Evolutionary conservation across 2,797 vertebrate species (phyloP).

Genomic region (Taeniopygia guttata): DNA sequence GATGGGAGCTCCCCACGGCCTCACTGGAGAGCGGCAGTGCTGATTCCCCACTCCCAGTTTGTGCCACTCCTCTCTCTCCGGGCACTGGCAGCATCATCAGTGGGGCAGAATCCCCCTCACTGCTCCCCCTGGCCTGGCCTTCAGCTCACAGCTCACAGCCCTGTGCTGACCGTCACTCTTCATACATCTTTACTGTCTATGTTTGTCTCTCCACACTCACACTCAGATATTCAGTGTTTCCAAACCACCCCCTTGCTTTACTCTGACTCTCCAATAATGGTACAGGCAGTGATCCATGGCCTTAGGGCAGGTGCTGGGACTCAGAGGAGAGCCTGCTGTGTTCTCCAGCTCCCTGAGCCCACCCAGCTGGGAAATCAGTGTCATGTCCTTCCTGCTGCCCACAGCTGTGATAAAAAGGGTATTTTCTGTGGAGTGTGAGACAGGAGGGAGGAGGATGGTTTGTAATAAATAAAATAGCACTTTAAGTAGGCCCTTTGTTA

Average conservation of each 20-base stretch:
- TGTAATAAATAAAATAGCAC: neutral
- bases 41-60: neutral
- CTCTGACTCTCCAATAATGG: neutral
- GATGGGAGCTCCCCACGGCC: neutral
- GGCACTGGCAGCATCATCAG: neutral
- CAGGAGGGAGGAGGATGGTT: neutral
- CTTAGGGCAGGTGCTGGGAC: neutral
- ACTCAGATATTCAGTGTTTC: neutral
- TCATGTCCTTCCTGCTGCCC: neutral
- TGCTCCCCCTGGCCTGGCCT: neutral
- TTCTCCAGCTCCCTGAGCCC: neutral
- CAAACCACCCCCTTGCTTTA: neutral
- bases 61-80: neutral
- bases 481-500: neutral
- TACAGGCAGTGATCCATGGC: neutral
- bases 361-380: neutral
- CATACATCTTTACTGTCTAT: rapidly evolving
- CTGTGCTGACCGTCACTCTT: neutral
- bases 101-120: neutral
- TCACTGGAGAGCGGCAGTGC: neutral
- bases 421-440: neutral
- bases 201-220: neutral
- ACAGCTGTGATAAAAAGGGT: neutral
- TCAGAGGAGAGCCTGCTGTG: neutral
- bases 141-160: neutral